phyloP scores from a whole-genome alignment of 2,888 invertebrate species.

The Idaea biselata region DNA sequence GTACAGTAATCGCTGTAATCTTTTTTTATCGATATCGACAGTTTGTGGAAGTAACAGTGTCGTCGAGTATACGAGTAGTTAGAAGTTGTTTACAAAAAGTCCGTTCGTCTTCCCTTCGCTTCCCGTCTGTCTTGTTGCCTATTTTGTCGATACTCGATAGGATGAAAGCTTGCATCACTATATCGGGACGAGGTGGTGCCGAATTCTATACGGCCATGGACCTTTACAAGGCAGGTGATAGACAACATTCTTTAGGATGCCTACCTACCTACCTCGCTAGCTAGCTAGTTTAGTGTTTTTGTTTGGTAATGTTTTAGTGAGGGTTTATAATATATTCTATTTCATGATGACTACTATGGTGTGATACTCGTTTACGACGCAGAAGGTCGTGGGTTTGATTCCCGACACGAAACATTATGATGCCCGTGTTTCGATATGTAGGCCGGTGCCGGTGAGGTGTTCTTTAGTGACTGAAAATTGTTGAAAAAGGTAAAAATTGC shows the following conservation, averaged over 20 bases:
- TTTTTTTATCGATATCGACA: conserved; percentile 12
- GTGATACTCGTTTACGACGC: too few relatives aligned
- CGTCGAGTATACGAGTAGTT: conserved; percentile 13
- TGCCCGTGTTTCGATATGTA: too few relatives aligned
- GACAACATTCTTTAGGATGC: not conserved
- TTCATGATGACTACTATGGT: too few relatives aligned
- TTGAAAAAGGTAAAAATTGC: too few relatives aligned
- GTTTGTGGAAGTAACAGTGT: conserved; percentile 27
- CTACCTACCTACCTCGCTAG: not conserved
- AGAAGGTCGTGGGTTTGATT: too few relatives aligned
- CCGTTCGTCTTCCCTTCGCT: conserved; percentile 22
- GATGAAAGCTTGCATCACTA: conserved; percentile 24
- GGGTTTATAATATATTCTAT: too few relatives aligned
- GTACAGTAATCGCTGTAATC: not conserved
- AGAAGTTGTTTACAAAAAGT: conserved; percentile 24
- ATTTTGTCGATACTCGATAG: conserved; percentile 23
- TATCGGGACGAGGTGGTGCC: not conserved
- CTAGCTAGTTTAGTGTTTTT: not conserved
- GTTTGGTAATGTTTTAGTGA: too few relatives aligned
- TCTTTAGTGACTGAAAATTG: too few relatives aligned
- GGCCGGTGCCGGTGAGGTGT: too few relatives aligned
- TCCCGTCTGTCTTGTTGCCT: conserved; percentile 28
- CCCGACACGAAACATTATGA: too few relatives aligned
- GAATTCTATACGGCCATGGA: not conserved
- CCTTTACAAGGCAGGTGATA: not conserved